A percentile compares a stretch with the other conserved stretches of the same genome.
Conservation (phyloP, 2,888 invertebrate genomes). For the Rhyacophila evoluta region DNA sequence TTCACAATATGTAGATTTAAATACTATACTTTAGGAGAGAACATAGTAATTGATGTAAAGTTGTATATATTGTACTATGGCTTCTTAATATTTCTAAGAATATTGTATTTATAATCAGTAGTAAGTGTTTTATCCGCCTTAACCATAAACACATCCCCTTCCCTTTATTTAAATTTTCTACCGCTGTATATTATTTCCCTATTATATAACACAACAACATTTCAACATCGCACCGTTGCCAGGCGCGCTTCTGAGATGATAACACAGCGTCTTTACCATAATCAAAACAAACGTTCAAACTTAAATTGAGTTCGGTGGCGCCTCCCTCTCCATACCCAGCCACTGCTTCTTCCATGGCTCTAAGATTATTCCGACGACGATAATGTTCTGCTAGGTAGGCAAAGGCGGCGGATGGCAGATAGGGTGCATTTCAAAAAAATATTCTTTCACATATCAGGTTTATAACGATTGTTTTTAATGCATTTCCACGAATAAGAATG, state of each 20-base stretch:
- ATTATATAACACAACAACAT: not conserved
- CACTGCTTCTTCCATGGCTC: constrained; percentile 27
- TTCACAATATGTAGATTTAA: no score
- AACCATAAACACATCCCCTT: not conserved
- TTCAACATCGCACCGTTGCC: constrained; percentile 3
- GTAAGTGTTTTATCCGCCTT: not conserved
- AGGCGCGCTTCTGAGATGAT: constrained; percentile 17
- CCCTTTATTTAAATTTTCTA: not conserved
- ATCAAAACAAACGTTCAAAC: constrained; percentile 54
- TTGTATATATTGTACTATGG: no score
- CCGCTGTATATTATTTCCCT: not conserved
- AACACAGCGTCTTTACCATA: constrained; percentile 48
- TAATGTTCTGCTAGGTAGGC: constrained; percentile 44
- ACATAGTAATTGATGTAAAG: no score
- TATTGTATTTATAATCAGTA: no score
- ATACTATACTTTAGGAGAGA: no score
- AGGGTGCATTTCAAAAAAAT: not conserved
- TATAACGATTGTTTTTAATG: no score
- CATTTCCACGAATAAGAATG: no score
- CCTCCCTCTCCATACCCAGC: not conserved
- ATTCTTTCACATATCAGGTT: no score
- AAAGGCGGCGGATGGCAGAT: not conserved
- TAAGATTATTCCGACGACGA: constrained; percentile 47
- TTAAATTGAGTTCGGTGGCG: constrained; percentile 54
- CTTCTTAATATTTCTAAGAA: no score